Evolutionary conservation across 2,797 vertebrate species (phyloP), one percentile per base, ranked within the genome.

Genomic region (Tadarida brasiliensis): DNA sequence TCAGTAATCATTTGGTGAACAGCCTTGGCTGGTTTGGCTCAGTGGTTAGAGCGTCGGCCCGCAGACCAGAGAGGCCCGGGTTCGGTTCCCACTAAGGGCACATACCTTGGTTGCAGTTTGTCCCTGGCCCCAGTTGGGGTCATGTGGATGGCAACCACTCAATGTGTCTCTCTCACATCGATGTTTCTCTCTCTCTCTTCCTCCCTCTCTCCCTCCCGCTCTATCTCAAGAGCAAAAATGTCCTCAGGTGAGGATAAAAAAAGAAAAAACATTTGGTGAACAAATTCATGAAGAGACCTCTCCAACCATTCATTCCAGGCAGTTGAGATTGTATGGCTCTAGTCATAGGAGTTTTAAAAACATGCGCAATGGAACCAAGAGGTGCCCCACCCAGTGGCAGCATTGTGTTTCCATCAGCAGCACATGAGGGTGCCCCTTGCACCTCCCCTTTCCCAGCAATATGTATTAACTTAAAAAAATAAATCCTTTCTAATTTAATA

Each of bases 401-500:
- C n/a, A 5, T 4, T 28, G 4, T 3, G 1, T 49, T 26, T 35
- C 81, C 19, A 14, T 14, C 19, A 22, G 65, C 39, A 35, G 76
- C 11, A 28, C 30, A 1, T 0, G 0, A 11, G 5, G 15, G 51
- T 54, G 51, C 51, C 54, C 39, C 57, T 71, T 19, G 28, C 22
- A 5, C n/a, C 14, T 28, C 4, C 47, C 33, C 16, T 65, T 92
- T 93, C 78, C 84, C 82, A 86, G 78, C 68, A 95, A 39, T 33
- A 22, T n/a, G 44, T 22, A 49, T 68, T 81, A 28, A 57, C 54
- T 74, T 22, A 87, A 82, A 88, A 54, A 88, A 87, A 80, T 63
- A 85, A 70, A 68, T 73, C 83, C 70, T 87, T 80, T 95, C 93
- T 73, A 47, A 56, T 68, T 67, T 73, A 80, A 65, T 61, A 70